These are phyloP conservation scores for Lasioglossum morio DNA, from an alignment of 2,888 invertebrate genomes.

Conservation along the genomic window DNA sequence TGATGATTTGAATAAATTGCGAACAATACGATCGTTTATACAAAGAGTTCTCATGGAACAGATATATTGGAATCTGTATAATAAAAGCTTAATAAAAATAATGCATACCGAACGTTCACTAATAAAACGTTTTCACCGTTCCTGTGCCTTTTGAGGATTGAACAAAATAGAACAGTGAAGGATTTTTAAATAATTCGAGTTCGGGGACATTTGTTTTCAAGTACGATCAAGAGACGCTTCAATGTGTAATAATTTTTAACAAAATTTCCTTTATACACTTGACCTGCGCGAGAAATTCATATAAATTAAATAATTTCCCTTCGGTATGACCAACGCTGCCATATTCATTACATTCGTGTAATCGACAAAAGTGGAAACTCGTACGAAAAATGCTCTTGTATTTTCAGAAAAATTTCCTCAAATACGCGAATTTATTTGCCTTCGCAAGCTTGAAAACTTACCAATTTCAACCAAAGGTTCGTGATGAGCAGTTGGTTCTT, in stretches of 20 bases:
- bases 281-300: neutral
- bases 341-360: neutral
- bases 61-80: too few relatives aligned
- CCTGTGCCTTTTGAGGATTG: neutral
- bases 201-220: neutral
- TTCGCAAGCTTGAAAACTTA: slow-evolving; percentile 86
- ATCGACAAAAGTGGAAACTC: neutral
- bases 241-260: neutral
- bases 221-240: neutral
- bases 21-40: too few relatives aligned
- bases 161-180: neutral
- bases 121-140: neutral
- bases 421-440: neutral
- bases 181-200: neutral
- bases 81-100: too few relatives aligned
- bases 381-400: too few relatives aligned
- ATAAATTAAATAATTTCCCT: neutral
- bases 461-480: slow-evolving; percentile 98
- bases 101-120: too few relatives aligned
- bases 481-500: slow-evolving; percentile 98
- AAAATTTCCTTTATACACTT: neutral
- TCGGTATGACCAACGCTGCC: neutral
- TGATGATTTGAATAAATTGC: too few relatives aligned
- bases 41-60: too few relatives aligned
- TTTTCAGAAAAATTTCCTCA: neutral